Conservation (phyloP, 2,888 invertebrate species). For the Andrena minutula region DNA sequence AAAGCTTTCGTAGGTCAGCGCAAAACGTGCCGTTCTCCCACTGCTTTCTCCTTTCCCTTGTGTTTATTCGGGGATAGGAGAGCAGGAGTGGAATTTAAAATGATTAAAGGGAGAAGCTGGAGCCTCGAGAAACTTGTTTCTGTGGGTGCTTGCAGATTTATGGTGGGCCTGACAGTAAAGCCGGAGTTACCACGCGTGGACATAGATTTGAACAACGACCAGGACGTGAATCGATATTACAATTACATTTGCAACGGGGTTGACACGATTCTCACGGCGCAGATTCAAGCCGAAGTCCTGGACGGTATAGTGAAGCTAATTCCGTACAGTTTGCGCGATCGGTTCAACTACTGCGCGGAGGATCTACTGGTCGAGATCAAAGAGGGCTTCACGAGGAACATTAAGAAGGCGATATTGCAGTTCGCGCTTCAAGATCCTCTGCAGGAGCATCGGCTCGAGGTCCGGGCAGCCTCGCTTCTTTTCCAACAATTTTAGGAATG, state of each 20-base stretch:
- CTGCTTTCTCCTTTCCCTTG: background rate
- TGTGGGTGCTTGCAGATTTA: slow-evolving; percentile 85
- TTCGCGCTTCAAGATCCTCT: slow-evolving; percentile 91
- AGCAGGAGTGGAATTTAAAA: background rate
- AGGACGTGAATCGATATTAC: slow-evolving; percentile 92
- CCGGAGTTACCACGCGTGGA: slow-evolving; percentile 85
- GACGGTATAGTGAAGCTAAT: slow-evolving; percentile 88
- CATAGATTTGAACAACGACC: slow-evolving; percentile 87
- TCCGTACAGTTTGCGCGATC: slow-evolving; percentile 87
- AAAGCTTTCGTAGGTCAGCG: slow-evolving; percentile 64
- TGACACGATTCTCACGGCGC: slow-evolving; percentile 95
- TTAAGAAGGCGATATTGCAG: slow-evolving; percentile 96
- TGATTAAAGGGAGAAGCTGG: background rate
- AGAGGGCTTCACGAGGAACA: slow-evolving; percentile 93
- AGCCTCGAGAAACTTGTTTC: background rate
- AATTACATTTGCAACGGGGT: slow-evolving; percentile 96
- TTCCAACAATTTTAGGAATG: background rate
- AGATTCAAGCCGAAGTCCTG: slow-evolving; percentile 91
- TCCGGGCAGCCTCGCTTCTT: slow-evolving; percentile 9
- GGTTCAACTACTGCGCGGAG: slow-evolving; percentile 87
- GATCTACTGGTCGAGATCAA: slow-evolving; percentile 91
- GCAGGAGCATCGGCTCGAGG: slow-evolving; percentile 64
- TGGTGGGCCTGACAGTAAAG: slow-evolving; percentile 91
- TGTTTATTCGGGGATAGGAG: background rate
- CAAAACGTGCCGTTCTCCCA: background rate